Evolutionary conservation across 2,888 invertebrate genomes (phyloP).

Genomic region (Sycophila texana): DNA sequence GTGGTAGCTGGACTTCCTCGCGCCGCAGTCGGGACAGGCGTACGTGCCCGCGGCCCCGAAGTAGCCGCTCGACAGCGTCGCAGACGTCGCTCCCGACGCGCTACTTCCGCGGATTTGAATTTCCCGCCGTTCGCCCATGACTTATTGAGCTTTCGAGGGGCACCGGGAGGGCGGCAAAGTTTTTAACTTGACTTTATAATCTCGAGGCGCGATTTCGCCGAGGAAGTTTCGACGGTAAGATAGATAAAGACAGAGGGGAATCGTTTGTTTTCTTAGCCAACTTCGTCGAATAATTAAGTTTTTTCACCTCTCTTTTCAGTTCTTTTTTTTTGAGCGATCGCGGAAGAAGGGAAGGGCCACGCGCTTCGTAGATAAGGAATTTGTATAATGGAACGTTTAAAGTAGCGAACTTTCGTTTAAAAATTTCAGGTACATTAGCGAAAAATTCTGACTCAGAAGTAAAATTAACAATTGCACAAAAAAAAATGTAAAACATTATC

Average conservation of each 20-base stretch:
- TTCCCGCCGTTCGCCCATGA: constrained; percentile 28
- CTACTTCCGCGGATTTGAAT: constrained; percentile 40
- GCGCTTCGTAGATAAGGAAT: too few species aligned
- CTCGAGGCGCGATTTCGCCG: constrained; percentile 22
- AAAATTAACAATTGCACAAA: too few species aligned
- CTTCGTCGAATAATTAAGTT: constrained; percentile 26
- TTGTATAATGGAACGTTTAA: too few species aligned
- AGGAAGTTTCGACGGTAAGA: neutral
- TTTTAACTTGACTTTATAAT: constrained; percentile 51
- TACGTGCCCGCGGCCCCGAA: constrained; percentile 55
- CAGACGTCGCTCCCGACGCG: neutral
- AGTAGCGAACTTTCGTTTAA: too few species aligned
- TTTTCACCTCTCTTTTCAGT: neutral
- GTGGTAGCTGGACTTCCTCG: constrained; percentile 59
- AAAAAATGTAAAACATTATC: too few species aligned
- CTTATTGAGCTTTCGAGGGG: constrained; percentile 29
- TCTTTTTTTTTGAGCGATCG: too few species aligned
- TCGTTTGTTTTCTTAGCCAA: constrained; percentile 17
- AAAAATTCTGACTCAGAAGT: too few species aligned
- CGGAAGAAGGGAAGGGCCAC: too few species aligned
- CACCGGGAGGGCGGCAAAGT: neutral
- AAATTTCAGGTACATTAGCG: too few species aligned
- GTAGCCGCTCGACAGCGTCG: constrained; percentile 52
- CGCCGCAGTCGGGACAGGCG: constrained; percentile 58
- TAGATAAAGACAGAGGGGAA: neutral